These are phyloP conservation scores for Benthosema pterotum DNA, from an alignment of 2,797 vertebrate genomes.

Conservation along the genomic window DNA sequence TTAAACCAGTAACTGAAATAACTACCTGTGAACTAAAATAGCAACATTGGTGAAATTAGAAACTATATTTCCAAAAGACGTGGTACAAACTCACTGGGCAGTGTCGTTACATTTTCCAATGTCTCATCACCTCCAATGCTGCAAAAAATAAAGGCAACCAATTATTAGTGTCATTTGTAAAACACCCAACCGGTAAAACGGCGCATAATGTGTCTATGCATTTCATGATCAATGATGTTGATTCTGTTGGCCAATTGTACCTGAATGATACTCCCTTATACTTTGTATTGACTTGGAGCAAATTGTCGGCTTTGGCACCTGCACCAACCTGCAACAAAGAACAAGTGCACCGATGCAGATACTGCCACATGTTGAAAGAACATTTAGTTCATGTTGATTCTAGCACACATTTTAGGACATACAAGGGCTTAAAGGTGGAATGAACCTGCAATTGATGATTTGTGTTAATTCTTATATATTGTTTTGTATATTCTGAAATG, in stretches of 20 bases:
- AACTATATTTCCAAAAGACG: no score
- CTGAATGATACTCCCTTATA: conserved; percentile 90
- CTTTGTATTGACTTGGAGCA: conserved; percentile 55
- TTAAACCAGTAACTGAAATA: no score
- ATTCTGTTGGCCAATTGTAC: conserved; percentile 58
- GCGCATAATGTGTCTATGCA: not conserved
- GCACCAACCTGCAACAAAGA: conserved; percentile 74
- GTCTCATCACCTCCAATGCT: conserved; percentile 86
- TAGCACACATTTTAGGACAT: conserved; percentile 5
- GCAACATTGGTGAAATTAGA: no score
- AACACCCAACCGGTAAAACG: not conserved
- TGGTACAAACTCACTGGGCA: conserved; percentile 85
- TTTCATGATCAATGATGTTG: not conserved
- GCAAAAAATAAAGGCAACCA: conserved; percentile 28
- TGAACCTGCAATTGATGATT: no score
- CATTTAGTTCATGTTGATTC: not conserved
- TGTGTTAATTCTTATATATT: no score
- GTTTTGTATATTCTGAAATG: no score
- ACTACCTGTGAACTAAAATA: no score
- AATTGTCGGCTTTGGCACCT: conserved; percentile 74
- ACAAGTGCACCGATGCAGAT: conserved; percentile 1
- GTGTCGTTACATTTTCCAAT: conserved; percentile 84
- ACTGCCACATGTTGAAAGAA: not conserved
- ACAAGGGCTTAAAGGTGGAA: conserved; percentile 8
- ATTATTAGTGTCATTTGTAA: not conserved